Evolutionary conservation across 2,888 invertebrate genomes (phyloP).

Genomic region (Mamestra brassicae): DNA sequence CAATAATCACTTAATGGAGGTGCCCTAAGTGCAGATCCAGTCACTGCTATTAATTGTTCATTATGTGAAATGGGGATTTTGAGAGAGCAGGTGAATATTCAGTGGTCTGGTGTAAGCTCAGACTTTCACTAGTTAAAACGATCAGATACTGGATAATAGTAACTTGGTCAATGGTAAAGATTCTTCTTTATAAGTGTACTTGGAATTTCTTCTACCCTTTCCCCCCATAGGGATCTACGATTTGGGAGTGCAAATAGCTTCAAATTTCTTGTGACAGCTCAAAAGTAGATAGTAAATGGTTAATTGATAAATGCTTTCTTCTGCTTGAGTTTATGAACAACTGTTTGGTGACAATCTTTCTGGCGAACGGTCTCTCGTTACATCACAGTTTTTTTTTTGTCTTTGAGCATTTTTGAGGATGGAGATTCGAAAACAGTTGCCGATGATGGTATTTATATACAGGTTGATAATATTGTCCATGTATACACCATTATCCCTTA

Average conservation of each 20-base stretch:
- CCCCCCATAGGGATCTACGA: too few species aligned
- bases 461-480: slow-evolving; percentile 21
- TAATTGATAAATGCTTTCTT: neutral
- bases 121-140: neutral
- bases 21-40: slow-evolving; percentile 19
- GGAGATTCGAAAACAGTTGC: neutral
- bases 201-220: too few species aligned
- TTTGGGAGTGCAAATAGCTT: neutral
- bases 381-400: neutral
- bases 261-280: neutral
- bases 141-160: neutral
- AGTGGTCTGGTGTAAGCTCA: neutral
- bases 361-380: neutral
- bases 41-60: slow-evolving; percentile 47
- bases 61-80: slow-evolving; percentile 47
- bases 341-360: neutral
- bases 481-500: slow-evolving; percentile 37
- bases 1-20: slow-evolving; percentile 63
- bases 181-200: neutral
- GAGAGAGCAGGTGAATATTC: slow-evolving; percentile 13
- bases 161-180: neutral
- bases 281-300: neutral
- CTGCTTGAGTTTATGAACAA: neutral
- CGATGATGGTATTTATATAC: slow-evolving; percentile 16
- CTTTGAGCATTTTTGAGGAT: neutral